Evolutionary conservation across 2,113 vertebrate species (phyloP).

Genomic region (Oncorhynchus nerka): DNA sequence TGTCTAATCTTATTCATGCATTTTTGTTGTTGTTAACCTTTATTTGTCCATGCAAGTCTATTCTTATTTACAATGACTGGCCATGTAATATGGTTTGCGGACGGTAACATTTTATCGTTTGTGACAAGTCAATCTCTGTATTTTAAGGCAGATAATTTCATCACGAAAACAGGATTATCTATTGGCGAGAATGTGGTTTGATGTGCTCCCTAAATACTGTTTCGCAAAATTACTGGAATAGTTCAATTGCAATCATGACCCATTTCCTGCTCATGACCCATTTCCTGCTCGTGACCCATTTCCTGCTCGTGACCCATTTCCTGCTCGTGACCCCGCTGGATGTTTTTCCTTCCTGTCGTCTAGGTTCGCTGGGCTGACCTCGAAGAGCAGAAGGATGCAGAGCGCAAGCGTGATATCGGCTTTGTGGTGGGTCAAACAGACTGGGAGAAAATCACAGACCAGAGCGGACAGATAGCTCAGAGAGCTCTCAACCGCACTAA

Average conservation of each 20-base stretch:
- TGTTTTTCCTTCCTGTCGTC: slow-evolving; percentile 32
- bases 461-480: slow-evolving; percentile 93
- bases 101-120: not conserved
- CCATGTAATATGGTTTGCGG: too few species aligned
- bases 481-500: slow-evolving; percentile 98
- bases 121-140: not conserved
- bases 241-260: not conserved
- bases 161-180: not conserved
- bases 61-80: too few species aligned
- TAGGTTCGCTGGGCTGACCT: slow-evolving; percentile 99
- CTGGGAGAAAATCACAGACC: slow-evolving; percentile 98
- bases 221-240: not conserved
- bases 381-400: slow-evolving; percentile 97
- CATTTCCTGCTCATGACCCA: too few species aligned
- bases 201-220: not conserved
- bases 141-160: not conserved
- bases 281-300: slow-evolving; percentile 13
- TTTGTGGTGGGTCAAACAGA: slow-evolving; percentile 99
- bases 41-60: not conserved
- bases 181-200: not conserved
- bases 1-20: too few species aligned
- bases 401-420: slow-evolving; percentile 95
- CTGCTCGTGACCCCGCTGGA: slow-evolving; percentile 12
- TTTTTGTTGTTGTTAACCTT: not conserved
- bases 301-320: not conserved